Evolutionary conservation across 2,113 vertebrate species (phyloP), one percentile per base, ranked within the genome.

Genomic region (Sterrhoptilus dennistouni): DNA sequence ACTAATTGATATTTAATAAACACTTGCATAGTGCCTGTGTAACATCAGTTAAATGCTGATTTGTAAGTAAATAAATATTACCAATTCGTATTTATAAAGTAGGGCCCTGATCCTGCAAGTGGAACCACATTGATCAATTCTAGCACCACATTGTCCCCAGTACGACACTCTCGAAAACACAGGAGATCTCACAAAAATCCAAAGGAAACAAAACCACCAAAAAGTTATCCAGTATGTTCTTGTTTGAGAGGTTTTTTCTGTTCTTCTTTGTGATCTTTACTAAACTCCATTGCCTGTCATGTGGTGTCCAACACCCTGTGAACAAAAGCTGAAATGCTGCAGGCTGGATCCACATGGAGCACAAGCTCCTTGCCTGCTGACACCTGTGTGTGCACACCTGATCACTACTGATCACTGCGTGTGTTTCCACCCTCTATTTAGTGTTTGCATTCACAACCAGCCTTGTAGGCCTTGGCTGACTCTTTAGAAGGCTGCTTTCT

Each of bases 1-100:
- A 97, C 97, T 97, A 97, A 97, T 97, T 97, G 57, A 94, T 95
- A 96, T 97, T 97, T 97, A 96, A 97, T 92, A 97, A 97, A 94
- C 77, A 95, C 64, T 96, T 95, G 13, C 66, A 89, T 75, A 93
- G 17, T 82, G 45, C 88, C 96, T 96, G 87, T 97, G 76, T 96
- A 98, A 96, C 77, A 49, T 95, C 83, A 96, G 84, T 97, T 97
- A 97, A 97, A 88, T 87, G 57, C 38, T 25, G 95, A 85, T 97
- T 97, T 98, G 64, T 91, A 86, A 96, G 87, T 93, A 97, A 97
- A 96, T 90, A 96, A 83, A 90, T 68, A 93, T 96, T 96, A 87
- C 36, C 66, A 95, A 96, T 94, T 97, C 96, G 87, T 57, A 71
- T 91, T 71, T 57, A 40, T 54, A 82, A 89, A 77, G 31, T 42